Evolutionary conservation across 2,888 invertebrate species (phyloP).

Genomic region (Yponomeuta malinellus): DNA sequence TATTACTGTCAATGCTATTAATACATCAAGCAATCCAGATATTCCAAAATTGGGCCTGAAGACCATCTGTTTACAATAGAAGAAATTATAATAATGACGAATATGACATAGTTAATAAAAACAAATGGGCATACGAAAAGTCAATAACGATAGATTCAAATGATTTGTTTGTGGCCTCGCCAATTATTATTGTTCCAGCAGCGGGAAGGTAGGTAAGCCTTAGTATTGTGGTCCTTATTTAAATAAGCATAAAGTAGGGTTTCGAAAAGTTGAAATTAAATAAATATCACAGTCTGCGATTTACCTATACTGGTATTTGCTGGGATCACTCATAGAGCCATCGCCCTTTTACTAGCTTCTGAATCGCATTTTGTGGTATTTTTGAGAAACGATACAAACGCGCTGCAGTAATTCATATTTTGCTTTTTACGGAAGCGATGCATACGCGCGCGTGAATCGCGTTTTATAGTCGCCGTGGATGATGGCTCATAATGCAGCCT

Average conservation of each 20-base stretch:
- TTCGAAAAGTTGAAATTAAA: neutral
- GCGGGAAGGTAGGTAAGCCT: neutral
- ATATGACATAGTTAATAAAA: slow-evolving; percentile 41
- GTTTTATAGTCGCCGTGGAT: no score
- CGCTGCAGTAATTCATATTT: no score
- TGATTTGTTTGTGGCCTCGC: slow-evolving; percentile 19
- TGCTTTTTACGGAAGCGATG: no score
- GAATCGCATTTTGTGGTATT: no score
- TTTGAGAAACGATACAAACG: no score
- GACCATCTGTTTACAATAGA: neutral
- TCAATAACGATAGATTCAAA: slow-evolving; percentile 19
- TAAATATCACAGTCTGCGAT: neutral
- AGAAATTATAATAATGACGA: neutral
- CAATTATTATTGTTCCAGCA: slow-evolving; percentile 3
- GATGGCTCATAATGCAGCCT: no score
- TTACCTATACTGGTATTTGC: neutral
- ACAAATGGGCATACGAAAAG: slow-evolving; percentile 41
- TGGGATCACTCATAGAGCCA: no score
- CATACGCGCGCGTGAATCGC: no score
- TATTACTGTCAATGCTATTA: no score
- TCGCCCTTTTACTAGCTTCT: no score
- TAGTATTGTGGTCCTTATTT: neutral
- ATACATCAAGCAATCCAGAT: no score
- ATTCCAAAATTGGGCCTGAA: slow-evolving; percentile 9
- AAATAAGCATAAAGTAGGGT: neutral